phyloP scores from a whole-genome alignment of 2,113 vertebrate genomes.

The Helogale parvula region DNA sequence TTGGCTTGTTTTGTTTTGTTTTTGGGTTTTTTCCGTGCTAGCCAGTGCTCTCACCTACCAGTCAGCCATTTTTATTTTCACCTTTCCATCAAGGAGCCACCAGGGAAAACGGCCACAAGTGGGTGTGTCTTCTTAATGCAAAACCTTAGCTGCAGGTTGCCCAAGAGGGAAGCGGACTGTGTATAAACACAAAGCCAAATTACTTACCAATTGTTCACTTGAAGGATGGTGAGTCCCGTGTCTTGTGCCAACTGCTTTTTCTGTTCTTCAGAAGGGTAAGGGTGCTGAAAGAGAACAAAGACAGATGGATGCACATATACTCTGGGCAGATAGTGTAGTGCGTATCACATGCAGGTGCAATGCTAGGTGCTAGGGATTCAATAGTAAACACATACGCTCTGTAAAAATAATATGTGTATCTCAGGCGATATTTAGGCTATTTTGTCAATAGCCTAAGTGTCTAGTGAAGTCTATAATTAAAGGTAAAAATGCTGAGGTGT shows the following conservation, averaged over 20 bases:
- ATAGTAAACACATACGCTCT: neutral
- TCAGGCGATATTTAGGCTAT: conserved; percentile 55
- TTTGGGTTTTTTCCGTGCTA: neutral
- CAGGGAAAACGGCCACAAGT: conserved; percentile 77
- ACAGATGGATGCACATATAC: neutral
- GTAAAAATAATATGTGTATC: neutral
- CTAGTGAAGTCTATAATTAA: conserved; percentile 88
- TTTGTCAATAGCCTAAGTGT: conserved; percentile 79
- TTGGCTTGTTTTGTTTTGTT: too few relatives aligned
- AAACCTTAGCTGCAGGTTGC: conserved; percentile 85
- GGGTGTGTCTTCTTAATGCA: conserved; percentile 83
- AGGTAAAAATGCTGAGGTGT: conserved; percentile 92
- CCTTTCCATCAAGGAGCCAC: conserved; percentile 84
- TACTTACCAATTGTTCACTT: conserved; percentile 99
- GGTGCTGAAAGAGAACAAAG: conserved; percentile 91
- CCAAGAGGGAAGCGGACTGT: conserved; percentile 80
- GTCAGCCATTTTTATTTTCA: conserved; percentile 68
- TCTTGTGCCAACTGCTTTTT: conserved; percentile 99
- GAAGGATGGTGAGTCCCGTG: conserved; percentile 99
- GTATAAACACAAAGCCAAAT: conserved; percentile 84
- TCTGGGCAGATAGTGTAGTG: neutral
- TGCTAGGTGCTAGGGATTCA: neutral
- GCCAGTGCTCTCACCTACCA: conserved; percentile 34
- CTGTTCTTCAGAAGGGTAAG: conserved; percentile 99
- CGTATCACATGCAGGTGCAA: neutral